These are phyloP conservation scores for Drosophila glabriapex DNA, from an alignment of 2,888 invertebrate species.

Conservation along the genomic window DNA sequence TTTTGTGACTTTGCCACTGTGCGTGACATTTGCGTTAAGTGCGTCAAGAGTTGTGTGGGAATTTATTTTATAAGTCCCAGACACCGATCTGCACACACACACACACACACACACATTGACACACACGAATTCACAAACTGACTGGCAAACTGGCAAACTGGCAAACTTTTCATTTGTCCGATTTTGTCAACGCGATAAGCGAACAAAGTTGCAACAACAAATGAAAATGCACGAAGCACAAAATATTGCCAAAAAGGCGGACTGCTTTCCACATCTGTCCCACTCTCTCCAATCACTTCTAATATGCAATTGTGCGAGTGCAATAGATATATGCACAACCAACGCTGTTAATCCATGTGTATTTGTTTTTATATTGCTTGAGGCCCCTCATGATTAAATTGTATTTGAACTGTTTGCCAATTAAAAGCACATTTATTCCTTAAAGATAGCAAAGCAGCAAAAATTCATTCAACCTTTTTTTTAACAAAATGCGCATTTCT, in stretches of 20 bases:
- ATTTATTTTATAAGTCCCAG: slow-evolving; percentile 44
- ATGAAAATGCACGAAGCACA: slow-evolving; percentile 59
- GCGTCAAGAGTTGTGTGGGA: slow-evolving; percentile 68
- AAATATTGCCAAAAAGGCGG: slow-evolving; percentile 59
- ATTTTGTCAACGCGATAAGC: slow-evolving; percentile 63
- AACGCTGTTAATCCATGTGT: slow-evolving; percentile 30
- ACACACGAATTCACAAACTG: slow-evolving; percentile 8
- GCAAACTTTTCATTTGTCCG: slow-evolving; percentile 67
- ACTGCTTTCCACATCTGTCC: slow-evolving; percentile 23
- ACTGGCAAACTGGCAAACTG: slow-evolving; percentile 22
- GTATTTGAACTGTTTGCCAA: slow-evolving; percentile 27
- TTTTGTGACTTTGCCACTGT: slow-evolving; percentile 74
- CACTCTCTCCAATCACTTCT: slow-evolving; percentile 19
- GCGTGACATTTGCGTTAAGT: slow-evolving; percentile 80
- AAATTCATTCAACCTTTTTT: background rate
- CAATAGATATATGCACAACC: slow-evolving; percentile 48
- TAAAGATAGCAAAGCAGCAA: background rate
- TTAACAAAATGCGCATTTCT: background rate
- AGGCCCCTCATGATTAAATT: slow-evolving; percentile 8
- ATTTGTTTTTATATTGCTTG: slow-evolving; percentile 5
- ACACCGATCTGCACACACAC: slow-evolving; percentile 5
- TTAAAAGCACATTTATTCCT: slow-evolving; percentile 28
- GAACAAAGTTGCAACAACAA: slow-evolving; percentile 60
- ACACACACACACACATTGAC: background rate
- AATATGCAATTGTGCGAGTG: slow-evolving; percentile 51